Base-by-base conservation (phyloP, 2,113 vertebrate species). In the Eublepharis macularius region DNA sequence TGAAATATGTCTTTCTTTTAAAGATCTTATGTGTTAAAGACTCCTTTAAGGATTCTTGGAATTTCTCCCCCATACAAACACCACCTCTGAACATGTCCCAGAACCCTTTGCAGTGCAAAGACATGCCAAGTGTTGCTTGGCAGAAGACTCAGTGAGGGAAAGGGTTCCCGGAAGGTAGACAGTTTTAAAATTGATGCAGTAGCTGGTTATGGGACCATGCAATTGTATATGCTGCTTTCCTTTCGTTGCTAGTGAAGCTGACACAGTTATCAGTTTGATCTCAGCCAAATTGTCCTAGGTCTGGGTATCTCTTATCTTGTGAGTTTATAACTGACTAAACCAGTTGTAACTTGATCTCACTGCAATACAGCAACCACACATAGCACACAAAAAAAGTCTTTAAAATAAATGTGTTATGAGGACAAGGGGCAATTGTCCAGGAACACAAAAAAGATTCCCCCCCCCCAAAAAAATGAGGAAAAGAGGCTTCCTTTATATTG, bases 341-440 rank as follows among this genome's bases (percentile, higher is more conserved):
- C 86, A 89, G 83, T 84, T 83, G 60, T 83, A 91, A 93, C 77
- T 87, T 21, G 11, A 91, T 83, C 68, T 70, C 43, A 51, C 21
- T 70, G 0, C 81, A 84, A 0, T 77, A 72, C 76, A 78, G 83
- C 85, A 8, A 54, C 43, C 26, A 83, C 78, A 72, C n/a, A 45
- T 47, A 60, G 3, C 16, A 76, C 82, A 7, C 26, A 60, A 60
- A 60, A 60, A 65, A 82, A 86, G 78, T 1, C 8, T 88, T 7
- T 79, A 43, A 85, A 78, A 60, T 57, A 79, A 79, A 72, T 16
- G 19, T 34, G 60, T 45, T 85, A 45, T 32, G 41, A 39, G 83
- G 39, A 72, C 66, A 79, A 72, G 66, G 49, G 39, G 66, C 65
- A 72, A 57, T 54, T 66, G 69, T 68, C 47, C 13, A 45, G 34